Evolutionary conservation across 1,140 invertebrate species (phyloP).

Genomic region (Amyelois transitella): DNA sequence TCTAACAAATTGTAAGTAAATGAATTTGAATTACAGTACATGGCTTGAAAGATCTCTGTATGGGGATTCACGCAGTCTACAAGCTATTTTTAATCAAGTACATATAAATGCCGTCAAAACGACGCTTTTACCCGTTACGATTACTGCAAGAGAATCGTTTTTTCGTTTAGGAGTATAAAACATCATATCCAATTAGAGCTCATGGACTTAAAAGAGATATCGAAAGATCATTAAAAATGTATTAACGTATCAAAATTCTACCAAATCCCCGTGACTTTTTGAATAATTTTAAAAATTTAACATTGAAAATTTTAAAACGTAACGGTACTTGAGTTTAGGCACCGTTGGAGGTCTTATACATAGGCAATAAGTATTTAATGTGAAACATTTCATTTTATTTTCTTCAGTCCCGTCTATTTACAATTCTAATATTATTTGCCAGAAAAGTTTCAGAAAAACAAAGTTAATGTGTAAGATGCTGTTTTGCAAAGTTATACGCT

Average conservation of each 20-base stretch:
- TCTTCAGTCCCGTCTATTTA: slow-evolving; percentile 2
- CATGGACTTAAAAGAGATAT: not conserved
- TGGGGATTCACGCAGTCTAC: no score
- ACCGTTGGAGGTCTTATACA: slow-evolving; percentile 35
- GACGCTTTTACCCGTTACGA: no score
- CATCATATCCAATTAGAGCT: no score
- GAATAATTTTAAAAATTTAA: slow-evolving; percentile 9
- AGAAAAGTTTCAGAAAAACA: slow-evolving; percentile 6
- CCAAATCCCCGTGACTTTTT: not conserved
- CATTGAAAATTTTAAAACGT: slow-evolving; percentile 26
- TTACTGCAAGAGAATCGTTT: no score
- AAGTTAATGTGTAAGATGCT: slow-evolving; percentile 4
- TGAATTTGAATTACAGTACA: no score
- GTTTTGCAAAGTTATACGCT: slow-evolving; percentile 4
- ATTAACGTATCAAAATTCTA: slow-evolving; percentile 1
- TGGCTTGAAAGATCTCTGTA: no score
- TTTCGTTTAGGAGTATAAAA: no score
- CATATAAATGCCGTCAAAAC: no score
- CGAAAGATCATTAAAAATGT: not conserved
- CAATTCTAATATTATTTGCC: slow-evolving; percentile 11
- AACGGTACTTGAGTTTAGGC: slow-evolving; percentile 22
- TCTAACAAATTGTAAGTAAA: no score
- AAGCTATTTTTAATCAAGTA: no score
- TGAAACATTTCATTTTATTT: slow-evolving; percentile 1
- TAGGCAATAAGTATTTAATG: slow-evolving; percentile 24